A percentile compares a stretch with the other conserved stretches of the same genome.
phyloP scores from a whole-genome alignment of 2,888 invertebrate genomes.

The Sepiola atlantica region DNA sequence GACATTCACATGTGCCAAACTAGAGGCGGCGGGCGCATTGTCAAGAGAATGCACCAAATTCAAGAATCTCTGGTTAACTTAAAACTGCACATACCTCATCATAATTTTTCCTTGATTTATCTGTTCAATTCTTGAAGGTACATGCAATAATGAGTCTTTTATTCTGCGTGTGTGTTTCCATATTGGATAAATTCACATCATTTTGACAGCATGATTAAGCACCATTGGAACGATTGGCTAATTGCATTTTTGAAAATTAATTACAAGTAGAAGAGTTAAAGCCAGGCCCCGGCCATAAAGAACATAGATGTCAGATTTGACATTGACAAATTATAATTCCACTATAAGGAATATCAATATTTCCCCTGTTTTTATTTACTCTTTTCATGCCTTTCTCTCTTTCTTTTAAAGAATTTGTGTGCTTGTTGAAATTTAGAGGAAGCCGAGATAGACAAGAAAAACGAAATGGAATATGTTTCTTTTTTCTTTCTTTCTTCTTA shows the following conservation, averaged over 20 bases:
- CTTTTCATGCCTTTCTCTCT: not conserved
- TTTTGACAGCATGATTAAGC: conserved; percentile 32
- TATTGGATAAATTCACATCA: not conserved
- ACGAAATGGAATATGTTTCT: not conserved
- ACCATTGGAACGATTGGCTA: conserved; percentile 1
- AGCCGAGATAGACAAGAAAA: not conserved
- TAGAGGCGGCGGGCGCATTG: not conserved
- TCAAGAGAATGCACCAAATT: not conserved
- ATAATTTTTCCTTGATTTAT: not conserved
- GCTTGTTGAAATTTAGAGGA: not conserved
- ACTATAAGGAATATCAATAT: not conserved
- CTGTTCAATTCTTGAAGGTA: not conserved
- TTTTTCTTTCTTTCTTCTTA: not conserved
- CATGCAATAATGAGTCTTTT: not conserved
- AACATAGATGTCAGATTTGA: conserved; percentile 1
- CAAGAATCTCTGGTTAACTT: not conserved
- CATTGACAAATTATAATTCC: conserved; percentile 21
- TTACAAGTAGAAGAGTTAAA: not conserved
- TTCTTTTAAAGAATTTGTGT: not conserved
- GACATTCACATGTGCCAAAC: too few species aligned
- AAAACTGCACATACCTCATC: not conserved
- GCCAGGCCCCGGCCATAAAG: not conserved
- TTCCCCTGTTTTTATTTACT: not conserved
- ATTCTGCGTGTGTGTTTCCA: not conserved
- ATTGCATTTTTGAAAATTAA: conserved; percentile 22